phyloP scores from a whole-genome alignment of 2,113 vertebrate species.

The Toxotes jaculatrix region DNA sequence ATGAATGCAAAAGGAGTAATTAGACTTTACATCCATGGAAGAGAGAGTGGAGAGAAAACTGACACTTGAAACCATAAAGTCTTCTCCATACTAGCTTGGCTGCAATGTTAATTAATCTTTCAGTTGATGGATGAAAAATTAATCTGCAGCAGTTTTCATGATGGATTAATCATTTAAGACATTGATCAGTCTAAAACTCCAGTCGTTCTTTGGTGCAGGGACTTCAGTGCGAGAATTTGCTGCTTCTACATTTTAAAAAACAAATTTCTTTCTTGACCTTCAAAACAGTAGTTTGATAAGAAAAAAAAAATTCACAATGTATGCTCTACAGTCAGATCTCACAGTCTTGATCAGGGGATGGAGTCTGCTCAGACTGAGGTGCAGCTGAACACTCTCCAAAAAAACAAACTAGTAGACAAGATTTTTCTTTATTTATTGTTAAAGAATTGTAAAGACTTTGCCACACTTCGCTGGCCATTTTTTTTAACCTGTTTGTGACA shows the following conservation, averaged over 20 bases:
- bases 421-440: neutral
- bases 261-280: neutral
- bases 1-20: constrained; percentile 4
- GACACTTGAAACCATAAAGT: neutral
- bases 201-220: neutral
- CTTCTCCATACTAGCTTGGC: neutral
- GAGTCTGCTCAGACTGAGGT: neutral
- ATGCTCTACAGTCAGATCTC: neutral
- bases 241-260: neutral
- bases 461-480: neutral
- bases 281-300: neutral
- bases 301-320: neutral
- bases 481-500: neutral
- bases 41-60: neutral
- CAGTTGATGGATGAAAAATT: neutral
- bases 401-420: neutral
- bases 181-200: too few relatives aligned
- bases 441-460: neutral
- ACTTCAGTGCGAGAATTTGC: neutral
- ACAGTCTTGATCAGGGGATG: neutral
- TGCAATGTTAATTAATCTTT: neutral
- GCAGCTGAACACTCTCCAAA: neutral
- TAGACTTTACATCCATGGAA: neutral
- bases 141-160: neutral
- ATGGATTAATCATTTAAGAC: neutral